Conservation (phyloP, 2,113 vertebrate species). For the Pterophyllum scalare region DNA sequence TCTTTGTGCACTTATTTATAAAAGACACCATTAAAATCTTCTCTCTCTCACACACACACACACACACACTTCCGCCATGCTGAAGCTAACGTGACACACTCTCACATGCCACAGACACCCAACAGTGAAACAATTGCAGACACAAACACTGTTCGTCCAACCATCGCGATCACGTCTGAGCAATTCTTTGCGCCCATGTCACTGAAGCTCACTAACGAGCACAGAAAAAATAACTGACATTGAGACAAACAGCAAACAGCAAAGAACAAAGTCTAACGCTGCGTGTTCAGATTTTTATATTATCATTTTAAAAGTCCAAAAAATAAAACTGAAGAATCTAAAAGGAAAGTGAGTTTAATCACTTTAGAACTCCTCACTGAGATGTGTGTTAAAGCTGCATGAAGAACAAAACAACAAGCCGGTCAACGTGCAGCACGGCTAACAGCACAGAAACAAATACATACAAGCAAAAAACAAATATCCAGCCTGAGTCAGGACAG, state of each 20-base stretch:
- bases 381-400: background rate
- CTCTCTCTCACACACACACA: background rate
- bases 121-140: background rate
- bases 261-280: background rate
- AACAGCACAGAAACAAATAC: fast-evolving
- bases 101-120: background rate
- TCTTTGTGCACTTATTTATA: background rate
- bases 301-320: background rate
- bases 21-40: background rate
- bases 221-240: background rate
- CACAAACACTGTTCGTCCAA: background rate
- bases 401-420: background rate
- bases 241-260: background rate
- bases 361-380: background rate
- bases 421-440: background rate
- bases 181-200: background rate
- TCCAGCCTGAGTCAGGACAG: no score
- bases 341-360: background rate
- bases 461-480: background rate
- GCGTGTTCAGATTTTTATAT: background rate
- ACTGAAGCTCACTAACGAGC: background rate
- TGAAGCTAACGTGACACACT: background rate
- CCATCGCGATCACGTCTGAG: background rate
- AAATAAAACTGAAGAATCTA: background rate
- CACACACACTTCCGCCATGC: background rate